A percentile compares a stretch with the other conserved stretches of the same genome.
phyloP scores from a whole-genome alignment of 2,797 vertebrate genomes.

The Myotis myotis region DNA sequence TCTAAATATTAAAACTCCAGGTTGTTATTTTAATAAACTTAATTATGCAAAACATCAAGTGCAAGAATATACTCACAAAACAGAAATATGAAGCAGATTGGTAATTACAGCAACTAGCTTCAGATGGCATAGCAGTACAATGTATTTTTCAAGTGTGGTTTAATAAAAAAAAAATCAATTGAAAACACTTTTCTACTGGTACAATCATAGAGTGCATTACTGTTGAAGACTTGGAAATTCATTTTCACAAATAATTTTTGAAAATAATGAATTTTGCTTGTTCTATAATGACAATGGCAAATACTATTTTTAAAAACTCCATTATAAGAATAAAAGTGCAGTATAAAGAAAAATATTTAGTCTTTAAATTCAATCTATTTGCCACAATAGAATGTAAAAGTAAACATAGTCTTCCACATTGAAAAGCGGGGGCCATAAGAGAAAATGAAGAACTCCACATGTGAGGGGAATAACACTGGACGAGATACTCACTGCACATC shows the following conservation, averaged over 20 bases:
- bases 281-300: conserved; percentile 48
- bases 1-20: conserved; percentile 71
- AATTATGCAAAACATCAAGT: conserved; percentile 79
- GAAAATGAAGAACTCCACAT: not conserved
- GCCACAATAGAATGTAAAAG: conserved; percentile 20
- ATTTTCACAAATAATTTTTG: conserved; percentile 63
- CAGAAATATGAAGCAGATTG: conserved; percentile 81
- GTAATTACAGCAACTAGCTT: conserved; percentile 77
- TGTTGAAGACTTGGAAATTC: conserved; percentile 40
- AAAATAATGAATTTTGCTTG: conserved; percentile 49
- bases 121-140: conserved; percentile 81
- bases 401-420: not conserved
- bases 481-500: not conserved
- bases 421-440: not conserved
- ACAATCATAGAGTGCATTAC: conserved; percentile 55
- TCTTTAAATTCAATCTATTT: conserved; percentile 30
- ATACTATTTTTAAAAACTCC: not conserved
- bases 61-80: conserved; percentile 76
- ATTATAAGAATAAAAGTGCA: not conserved
- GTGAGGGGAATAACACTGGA: not conserved
- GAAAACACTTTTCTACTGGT: conserved; percentile 59
- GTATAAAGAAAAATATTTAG: conserved; percentile 20
- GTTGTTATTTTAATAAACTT: conserved; percentile 73
- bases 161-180: conserved; percentile 80
- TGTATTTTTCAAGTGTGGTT: conserved; percentile 72